Evolutionary conservation across 2,888 invertebrate genomes (phyloP), one percentile per base, ranked within the genome.

Genomic region (Calameuta pallipes): DNA sequence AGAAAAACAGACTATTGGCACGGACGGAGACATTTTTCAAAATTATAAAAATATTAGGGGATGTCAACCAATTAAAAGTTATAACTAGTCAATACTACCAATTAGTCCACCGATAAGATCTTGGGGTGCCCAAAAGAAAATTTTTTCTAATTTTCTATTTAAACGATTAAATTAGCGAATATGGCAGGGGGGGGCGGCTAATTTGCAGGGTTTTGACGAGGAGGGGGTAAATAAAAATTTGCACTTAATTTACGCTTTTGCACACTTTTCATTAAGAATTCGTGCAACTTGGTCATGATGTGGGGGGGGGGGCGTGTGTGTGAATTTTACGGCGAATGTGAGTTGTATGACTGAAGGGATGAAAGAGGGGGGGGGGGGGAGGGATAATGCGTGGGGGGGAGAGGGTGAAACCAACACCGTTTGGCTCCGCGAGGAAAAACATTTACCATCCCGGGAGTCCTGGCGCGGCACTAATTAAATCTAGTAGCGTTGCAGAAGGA

Each of bases 401-500:
- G 81, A 71, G 75, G 33, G 12, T 15, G 34, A 68, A 75, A 36
- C 70, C 76, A 71, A 56, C 76, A 31, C 30, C 56, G 76, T 75
- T 85, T 83, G 83, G 73, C 75, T 83, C 82, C 85, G 79, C 75
- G 82, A 85, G 83, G 80, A 86, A 86, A 87, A 87, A 87, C 87
- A 86, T 87, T 87, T 86, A 85, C 85, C 83, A 81, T 82, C 78
- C 78, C 69, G 71, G 79, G 80, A 80, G 76, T 77, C 80, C 80
- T 33, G 81, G 78, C 80, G 80, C 82, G 81, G 82, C 80, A 82
- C 87, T 88, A 87, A 87, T 88, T 88, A 88, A 88, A 88, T 87
- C 85, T 81, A 85, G 82, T 81, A 80, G 74, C 81, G 78, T 76
- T 75, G 76, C 74, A 78, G 73, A 73, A 75, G 73, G 73, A 79